Evolutionary conservation across 2,797 vertebrate genomes (phyloP).

Genomic region (Chelmon rostratus): DNA sequence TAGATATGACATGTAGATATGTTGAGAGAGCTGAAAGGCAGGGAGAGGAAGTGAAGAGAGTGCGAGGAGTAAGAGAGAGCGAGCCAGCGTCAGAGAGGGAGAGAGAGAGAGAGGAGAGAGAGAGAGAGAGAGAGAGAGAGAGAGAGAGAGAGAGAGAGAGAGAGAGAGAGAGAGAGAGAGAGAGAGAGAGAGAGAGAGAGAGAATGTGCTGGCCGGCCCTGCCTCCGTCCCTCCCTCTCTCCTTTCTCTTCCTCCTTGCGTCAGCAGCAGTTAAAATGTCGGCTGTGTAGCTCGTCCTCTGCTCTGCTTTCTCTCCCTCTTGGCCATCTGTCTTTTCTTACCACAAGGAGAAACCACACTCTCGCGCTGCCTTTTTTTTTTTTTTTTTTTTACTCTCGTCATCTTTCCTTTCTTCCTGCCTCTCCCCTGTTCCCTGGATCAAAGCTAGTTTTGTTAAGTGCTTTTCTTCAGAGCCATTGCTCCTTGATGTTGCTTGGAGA

Average conservation of each 20-base stretch:
- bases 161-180: conserved; percentile 4
- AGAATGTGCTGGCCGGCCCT: conserved; percentile 56
- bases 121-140: conserved; percentile 26
- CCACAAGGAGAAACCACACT: conserved; percentile 61
- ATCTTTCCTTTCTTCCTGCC: conserved; percentile 37
- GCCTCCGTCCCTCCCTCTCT: conserved; percentile 48
- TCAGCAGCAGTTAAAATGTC: conserved; percentile 85
- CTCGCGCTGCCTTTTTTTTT: conserved; percentile 5
- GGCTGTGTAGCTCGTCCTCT: conserved; percentile 77
- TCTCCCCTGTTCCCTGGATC: conserved; percentile 46
- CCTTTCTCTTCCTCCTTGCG: conserved; percentile 65
- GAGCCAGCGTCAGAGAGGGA: conserved; percentile 30
- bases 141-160: conserved; percentile 23
- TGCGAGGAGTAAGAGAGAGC: conserved; percentile 31
- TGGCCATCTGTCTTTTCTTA: conserved; percentile 73
- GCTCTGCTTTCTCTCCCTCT: conserved; percentile 66
- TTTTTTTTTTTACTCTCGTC: conserved; percentile 27
- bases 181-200: conserved; percentile 1
- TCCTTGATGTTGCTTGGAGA: conserved; percentile 50
- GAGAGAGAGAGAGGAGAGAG: background rate
- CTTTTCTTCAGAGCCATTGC: conserved; percentile 55
- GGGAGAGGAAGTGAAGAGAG: conserved; percentile 48
- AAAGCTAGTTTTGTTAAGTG: conserved; percentile 58
- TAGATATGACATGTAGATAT: background rate
- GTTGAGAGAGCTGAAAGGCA: conserved; percentile 6